Percentiles rank a stretch among this genome's conserved stretches.
Conservation (phyloP, 2,113 vertebrate genomes). For the Rhinolophus ferrumequinum region DNA sequence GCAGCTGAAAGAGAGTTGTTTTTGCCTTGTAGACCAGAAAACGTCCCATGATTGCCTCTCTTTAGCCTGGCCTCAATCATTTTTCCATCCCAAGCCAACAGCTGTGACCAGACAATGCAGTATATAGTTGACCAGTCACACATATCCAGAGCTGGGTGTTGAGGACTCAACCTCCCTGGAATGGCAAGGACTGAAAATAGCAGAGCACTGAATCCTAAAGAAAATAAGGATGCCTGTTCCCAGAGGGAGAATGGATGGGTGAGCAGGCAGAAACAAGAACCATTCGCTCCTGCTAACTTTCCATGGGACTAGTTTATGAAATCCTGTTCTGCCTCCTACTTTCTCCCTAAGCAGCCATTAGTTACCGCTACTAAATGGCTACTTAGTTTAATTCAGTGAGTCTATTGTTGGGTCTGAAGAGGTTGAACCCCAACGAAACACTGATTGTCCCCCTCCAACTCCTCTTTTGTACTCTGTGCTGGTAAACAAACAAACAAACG, state of each 20-base stretch:
- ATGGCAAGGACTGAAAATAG: background rate
- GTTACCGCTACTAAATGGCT: background rate
- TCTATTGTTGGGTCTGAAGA: background rate
- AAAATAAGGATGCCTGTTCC: background rate
- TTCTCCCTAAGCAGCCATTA: background rate
- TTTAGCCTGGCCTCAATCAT: background rate
- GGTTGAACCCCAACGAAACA: background rate
- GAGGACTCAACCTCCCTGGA: background rate
- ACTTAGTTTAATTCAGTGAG: background rate
- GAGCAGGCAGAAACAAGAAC: background rate
- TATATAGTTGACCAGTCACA: background rate
- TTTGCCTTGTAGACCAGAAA: background rate
- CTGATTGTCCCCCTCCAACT: background rate
- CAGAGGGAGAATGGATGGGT: background rate
- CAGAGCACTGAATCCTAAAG: background rate
- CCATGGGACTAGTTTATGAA: background rate
- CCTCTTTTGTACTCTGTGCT: background rate
- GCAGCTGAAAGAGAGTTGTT: background rate
- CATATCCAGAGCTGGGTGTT: background rate
- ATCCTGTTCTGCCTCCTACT: background rate
- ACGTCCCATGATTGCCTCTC: background rate
- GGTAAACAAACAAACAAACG: background rate
- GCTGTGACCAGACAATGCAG: background rate
- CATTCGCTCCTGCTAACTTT: background rate
- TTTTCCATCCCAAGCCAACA: background rate